Evolutionary conservation across 2,113 vertebrate species (phyloP).

Genomic region (Baryphthengus martii): DNA sequence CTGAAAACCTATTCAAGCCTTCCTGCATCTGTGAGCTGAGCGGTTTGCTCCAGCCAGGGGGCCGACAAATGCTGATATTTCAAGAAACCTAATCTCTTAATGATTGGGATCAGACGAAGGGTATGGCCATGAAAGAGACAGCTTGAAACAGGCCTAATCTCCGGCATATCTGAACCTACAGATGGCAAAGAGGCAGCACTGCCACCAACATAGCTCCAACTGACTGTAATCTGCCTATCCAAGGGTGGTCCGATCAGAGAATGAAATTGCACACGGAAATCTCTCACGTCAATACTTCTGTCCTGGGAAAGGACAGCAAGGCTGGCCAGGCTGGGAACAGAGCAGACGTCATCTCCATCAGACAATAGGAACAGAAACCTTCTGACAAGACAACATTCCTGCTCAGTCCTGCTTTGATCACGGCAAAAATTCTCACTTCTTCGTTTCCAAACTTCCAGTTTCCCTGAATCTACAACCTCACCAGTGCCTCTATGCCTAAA

Average conservation of each 20-base stretch:
- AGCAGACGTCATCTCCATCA: background rate
- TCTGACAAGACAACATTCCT: background rate
- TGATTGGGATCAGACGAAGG: slow-evolving; percentile 62
- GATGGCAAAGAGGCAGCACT: background rate
- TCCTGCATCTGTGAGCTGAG: background rate
- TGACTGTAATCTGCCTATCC: background rate
- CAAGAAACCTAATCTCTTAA: slow-evolving; percentile 77
- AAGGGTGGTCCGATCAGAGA: background rate
- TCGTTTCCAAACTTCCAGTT: background rate
- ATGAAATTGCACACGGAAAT: background rate
- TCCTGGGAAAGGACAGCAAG: background rate
- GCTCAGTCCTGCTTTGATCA: background rate
- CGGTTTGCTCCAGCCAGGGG: slow-evolving; percentile 28
- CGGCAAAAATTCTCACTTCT: background rate
- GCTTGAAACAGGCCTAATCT: slow-evolving; percentile 67
- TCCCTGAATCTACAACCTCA: background rate
- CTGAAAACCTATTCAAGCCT: slow-evolving; percentile 54
- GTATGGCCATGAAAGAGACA: slow-evolving; percentile 28
- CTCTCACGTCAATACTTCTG: background rate
- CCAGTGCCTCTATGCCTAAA: background rate
- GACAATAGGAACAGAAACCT: background rate
- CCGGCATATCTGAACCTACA: slow-evolving; percentile 12
- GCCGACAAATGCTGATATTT: slow-evolving; percentile 60
- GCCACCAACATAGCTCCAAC: background rate
- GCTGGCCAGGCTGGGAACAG: background rate